These are phyloP conservation scores for Microcebus jonahi DNA, from an alignment of 2,113 vertebrate genomes.

Conservation along the genomic window DNA sequence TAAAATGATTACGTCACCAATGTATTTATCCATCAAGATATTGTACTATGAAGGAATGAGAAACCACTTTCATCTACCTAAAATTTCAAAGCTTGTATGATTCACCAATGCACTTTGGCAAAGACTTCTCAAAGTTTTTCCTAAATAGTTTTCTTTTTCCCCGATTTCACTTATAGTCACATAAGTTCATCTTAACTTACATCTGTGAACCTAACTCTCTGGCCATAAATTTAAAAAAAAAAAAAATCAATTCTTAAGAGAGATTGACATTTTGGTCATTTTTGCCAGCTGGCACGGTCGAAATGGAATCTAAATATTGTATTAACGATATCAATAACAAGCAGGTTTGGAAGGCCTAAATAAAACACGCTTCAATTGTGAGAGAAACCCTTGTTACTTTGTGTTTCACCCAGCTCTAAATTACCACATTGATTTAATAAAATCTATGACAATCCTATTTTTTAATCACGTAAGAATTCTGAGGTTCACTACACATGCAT, in stretches of 20 bases:
- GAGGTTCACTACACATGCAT: background rate
- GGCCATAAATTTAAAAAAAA: background rate
- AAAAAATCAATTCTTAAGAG: background rate
- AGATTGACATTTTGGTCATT: constrained; percentile 42
- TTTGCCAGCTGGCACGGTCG: constrained; percentile 43
- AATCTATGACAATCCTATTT: constrained; percentile 45
- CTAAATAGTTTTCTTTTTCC: background rate
- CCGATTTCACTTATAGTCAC: background rate
- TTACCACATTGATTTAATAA: constrained; percentile 55
- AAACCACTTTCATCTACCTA: background rate
- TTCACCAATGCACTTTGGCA: background rate
- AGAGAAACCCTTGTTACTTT: constrained; percentile 40
- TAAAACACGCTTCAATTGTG: constrained; percentile 41
- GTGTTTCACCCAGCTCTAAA: constrained; percentile 59
- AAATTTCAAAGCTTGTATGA: background rate
- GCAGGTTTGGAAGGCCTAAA: background rate
- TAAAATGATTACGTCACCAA: background rate
- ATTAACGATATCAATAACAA: constrained; percentile 55
- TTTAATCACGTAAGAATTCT: constrained; percentile 54
- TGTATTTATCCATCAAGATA: background rate
- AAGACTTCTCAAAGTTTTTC: constrained; percentile 19
- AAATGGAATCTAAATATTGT: constrained; percentile 59
- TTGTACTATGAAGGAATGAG: background rate
- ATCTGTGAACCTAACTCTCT: background rate
- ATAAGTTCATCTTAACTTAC: background rate